phyloP scores from a whole-genome alignment of 2,113 vertebrate genomes.

The Platichthys flesus region DNA sequence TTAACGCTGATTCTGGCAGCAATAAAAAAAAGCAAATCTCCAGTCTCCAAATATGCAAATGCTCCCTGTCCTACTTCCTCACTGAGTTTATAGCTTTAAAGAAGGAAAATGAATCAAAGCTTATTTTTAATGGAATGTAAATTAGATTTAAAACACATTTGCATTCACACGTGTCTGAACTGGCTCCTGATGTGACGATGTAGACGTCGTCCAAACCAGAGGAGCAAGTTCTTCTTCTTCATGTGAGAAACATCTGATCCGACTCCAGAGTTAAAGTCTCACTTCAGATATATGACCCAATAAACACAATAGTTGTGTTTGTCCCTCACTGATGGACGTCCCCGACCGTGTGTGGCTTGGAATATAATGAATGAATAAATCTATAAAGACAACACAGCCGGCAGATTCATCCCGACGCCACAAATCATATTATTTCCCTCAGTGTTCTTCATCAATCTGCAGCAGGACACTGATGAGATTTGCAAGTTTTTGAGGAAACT shows the following conservation, averaged over 20 bases:
- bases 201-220: not conserved
- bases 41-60: conserved; percentile 1
- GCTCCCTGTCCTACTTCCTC: not conserved
- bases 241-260: not conserved
- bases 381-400: too few relatives aligned
- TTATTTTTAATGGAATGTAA: not conserved
- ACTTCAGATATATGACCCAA: too few relatives aligned
- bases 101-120: not conserved
- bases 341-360: too few relatives aligned
- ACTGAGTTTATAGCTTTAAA: not conserved
- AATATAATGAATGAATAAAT: too few relatives aligned
- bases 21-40: not conserved
- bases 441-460: too few relatives aligned
- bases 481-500: too few relatives aligned
- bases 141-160: not conserved
- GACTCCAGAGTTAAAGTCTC: too few relatives aligned
- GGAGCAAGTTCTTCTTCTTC: not conserved
- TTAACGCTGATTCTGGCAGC: not conserved
- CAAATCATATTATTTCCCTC: too few relatives aligned
- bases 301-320: too few relatives aligned
- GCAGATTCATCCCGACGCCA: too few relatives aligned
- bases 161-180: not conserved
- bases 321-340: too few relatives aligned
- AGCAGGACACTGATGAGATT: too few relatives aligned
- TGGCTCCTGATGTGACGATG: not conserved